Evolutionary conservation across 1,140 invertebrate genomes (phyloP), one percentile per base, ranked within the genome.

Genomic region (Dendrolimus punctatus): DNA sequence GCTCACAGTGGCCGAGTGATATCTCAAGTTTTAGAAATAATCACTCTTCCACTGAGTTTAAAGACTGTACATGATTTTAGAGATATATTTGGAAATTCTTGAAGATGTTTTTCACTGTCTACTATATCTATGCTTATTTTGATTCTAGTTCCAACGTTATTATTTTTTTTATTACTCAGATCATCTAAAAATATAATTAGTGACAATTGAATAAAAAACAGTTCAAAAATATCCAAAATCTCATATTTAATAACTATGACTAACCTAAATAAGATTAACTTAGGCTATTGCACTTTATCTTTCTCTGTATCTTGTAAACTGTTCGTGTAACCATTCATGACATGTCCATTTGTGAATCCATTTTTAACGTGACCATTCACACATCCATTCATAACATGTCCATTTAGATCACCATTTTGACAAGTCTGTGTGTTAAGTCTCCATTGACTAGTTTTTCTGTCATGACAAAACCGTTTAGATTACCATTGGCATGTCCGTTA

Each of bases 201-300:
- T 23, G 23, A 23, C 23, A 23, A 23, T 23, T 23, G 3, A 23
- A 23, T 23, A 23, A 23, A 23, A 23, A 23, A 23, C 23, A 23
- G 23, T 23, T 23, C 23, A 23, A 23, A 23, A 6, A 46, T 46
- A 8, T 8, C 46, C 46, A 46, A 46, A 46, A 46, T 38, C 38
- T 38, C 38, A 23, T 37, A 46, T 8, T 46, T 36, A 23, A 6
- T 37, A 46, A 37, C 36, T 45, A 49, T 8, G 9, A 37, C 36
- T 55, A 58, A 55, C 53, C 50, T 60, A 64, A 42, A 23, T 23
- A 23, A 23, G 1, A 23, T 23, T 23, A 23, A 23, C 23, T 23
- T 50, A 54, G 50, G 49, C 61, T 85, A 85, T 64, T 80, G 79
- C 58, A 75, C 60, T 67, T 85, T 85, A 54, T 76, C 71, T 63